Base-by-base conservation (phyloP, 2,888 invertebrate species). In the Philonicus albiceps region DNA sequence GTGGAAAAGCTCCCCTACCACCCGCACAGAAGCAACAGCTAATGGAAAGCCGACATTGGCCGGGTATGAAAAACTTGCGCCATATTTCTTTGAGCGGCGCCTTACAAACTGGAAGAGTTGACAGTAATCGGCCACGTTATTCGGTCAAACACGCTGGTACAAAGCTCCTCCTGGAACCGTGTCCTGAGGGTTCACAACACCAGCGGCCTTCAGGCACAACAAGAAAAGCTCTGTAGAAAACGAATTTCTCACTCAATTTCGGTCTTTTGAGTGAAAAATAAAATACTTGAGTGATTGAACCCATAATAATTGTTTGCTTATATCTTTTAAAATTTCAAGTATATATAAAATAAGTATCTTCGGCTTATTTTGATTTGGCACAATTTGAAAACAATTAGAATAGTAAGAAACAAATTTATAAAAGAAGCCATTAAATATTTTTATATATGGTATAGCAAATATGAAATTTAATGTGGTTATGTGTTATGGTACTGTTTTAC, bases 1-100 rank as follows among this genome's bases (percentile, higher is more conserved):
- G 76, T 3, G n/a, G 43, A 19, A 43, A 76, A 76, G 76, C 76
- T 76, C 43, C 76, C 34, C 76, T n/a, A 37, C 74, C 76, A n/a
- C 74, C 31, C n/a, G 34, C 37, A 34, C 30, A 74, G 37, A 34
- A 74, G 74, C 74, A 74, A 74, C 74, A 74, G 74, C 74, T 74
- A n/a, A 74, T 37, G 37, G 74, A 31, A 74, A 74, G 27, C 30
- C 37, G 30, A 74, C 74, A n/a, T 74, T 31, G n/a, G 19, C 74
- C 34, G 31, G 74, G 74, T 34, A 37, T n/a, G n/a, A 30, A n/a
- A 37, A 16, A 74, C 30, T 74, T 74, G 74, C 37, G 74, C 31
- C 8, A 34, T 13, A 22, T 27, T 27, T 64, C 11, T 11, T 64
- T 11, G 34, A 7, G 37, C 27, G 74, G 31, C 11, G 8, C 34